Base-by-base conservation (phyloP, 2,797 vertebrate species). In the Hylomyscus alleni region DNA sequence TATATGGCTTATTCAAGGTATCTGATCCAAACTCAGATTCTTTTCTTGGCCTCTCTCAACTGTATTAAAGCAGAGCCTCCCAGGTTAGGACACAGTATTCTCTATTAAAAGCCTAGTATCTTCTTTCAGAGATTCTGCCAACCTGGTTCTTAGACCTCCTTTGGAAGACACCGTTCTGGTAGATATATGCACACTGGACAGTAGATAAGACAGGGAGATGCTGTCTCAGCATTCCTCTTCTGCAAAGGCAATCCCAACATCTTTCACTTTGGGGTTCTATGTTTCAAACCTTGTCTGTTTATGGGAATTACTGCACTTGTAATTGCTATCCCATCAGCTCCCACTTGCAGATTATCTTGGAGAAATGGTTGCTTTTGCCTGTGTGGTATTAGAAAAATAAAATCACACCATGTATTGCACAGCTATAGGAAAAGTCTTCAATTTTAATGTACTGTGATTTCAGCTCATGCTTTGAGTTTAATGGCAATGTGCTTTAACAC, bases 401-500 rank as follows among this genome's bases (percentile, higher is more conserved):
- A 94, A 75, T 80, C 56, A 37, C 1, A 89, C 22, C 54, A 37
- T 54, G 3, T 91, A 40, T 80, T 95, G 56, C 58, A 58, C 52
- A 95, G 86, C 95, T 97, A 77, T 94, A 95, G 95, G 81, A 93
- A 75, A 97, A 92, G 34, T 95, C 94, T 96, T 83, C 58, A 20
- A 84, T 72, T 95, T 97, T 96, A 90, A 94, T 78, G 84, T 80
- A 56, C 60, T 72, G 62, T 10, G 40, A 94, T 97, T 97, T 83
- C 73, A 77, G 93, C 56, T 97, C 93, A 92, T 96, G 37, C 93
- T 93, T 95, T 83, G 81, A 96, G 84, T 73, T 97, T 95, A 97
- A 92, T 97, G 77, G 97, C 89, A 98, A 97, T 97, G 91, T 97
- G 90, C 93, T 98, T 98, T 96, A 97, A 94, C 97, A 98, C 97